Percentiles rank a stretch among this genome's conserved stretches.
Conservation (phyloP, 2,888 invertebrate species). For the Eristalis pertinax region DNA sequence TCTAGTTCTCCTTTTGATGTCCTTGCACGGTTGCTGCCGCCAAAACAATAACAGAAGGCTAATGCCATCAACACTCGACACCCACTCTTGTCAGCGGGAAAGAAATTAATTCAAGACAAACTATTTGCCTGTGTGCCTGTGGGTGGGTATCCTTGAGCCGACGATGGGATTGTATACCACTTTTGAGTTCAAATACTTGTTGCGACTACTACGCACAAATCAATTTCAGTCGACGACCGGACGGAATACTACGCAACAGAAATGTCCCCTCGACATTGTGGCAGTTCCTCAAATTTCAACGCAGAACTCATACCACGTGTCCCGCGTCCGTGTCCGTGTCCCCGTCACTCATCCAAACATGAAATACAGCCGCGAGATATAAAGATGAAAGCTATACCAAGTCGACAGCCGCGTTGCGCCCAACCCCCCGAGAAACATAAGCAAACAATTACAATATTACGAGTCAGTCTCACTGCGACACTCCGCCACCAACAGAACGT, state of each 20-base stretch:
- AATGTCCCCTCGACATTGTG: neutral
- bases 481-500: neutral
- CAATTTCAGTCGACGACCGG: slow-evolving; percentile 3
- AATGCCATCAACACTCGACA: neutral
- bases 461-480: slow-evolving; percentile 8
- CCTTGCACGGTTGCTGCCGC: neutral
- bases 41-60: neutral
- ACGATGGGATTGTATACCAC: neutral
- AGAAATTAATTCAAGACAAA: neutral
- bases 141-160: neutral
- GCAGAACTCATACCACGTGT: neutral
- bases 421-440: neutral
- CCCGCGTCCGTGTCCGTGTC: neutral
- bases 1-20: neutral
- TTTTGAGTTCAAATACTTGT: slow-evolving; percentile 24
- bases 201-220: slow-evolving; percentile 31
- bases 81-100: neutral
- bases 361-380: slow-evolving; percentile 1
- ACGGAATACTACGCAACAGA: slow-evolving; percentile 8
- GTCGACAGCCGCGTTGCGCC: neutral
- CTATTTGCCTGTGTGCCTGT: neutral
- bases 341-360: neutral
- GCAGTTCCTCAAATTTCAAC: slow-evolving; percentile 4
- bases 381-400: slow-evolving; percentile 7
- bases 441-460: slow-evolving; percentile 35